Conservation (phyloP, 2,113 vertebrate genomes). For the Scolopax mira region DNA sequence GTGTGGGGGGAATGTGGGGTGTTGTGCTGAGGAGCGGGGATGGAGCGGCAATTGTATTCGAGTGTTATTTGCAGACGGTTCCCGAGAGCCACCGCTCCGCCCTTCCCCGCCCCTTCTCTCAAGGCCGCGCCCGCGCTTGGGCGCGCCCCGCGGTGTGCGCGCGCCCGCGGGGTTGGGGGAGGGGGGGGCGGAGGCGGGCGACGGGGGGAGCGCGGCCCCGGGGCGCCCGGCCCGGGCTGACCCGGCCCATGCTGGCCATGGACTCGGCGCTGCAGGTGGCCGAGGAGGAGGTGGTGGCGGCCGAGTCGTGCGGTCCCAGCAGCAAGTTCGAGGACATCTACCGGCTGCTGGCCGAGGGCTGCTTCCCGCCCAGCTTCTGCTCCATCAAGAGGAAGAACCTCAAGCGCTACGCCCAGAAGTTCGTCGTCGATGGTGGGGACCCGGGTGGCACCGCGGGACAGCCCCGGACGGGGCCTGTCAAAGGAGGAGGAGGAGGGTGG, state of each 20-base stretch:
- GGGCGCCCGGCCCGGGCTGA: not conserved
- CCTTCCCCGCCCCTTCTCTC: not conserved
- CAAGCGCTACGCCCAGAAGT: constrained; percentile 86
- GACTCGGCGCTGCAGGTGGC: constrained; percentile 81
- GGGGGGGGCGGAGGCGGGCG: no score
- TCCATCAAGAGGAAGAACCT: constrained; percentile 87
- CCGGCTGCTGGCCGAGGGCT: constrained; percentile 84
- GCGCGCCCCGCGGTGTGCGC: not conserved
- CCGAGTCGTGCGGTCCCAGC: constrained; percentile 71
- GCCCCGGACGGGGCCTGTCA: not conserved
- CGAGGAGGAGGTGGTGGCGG: constrained; percentile 85
- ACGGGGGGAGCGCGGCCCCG: not conserved
- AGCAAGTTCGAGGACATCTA: constrained; percentile 84
- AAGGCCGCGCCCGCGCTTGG: not conserved
- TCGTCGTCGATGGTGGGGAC: constrained; percentile 78
- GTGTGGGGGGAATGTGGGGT: not conserved
- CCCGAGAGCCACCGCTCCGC: not conserved
- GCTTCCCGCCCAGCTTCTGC: constrained; percentile 83
- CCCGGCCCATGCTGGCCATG: constrained; percentile 69
- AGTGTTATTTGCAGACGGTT: not conserved
- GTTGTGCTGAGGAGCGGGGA: not conserved
- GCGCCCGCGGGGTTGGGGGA: not conserved
- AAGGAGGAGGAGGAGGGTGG: not conserved
- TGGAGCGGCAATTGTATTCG: fast-evolving
- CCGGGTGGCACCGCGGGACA: not conserved